Evolutionary conservation across 2,888 invertebrate genomes (phyloP), one percentile per base, ranked within the genome.

Genomic region (Mythimna ferrago): DNA sequence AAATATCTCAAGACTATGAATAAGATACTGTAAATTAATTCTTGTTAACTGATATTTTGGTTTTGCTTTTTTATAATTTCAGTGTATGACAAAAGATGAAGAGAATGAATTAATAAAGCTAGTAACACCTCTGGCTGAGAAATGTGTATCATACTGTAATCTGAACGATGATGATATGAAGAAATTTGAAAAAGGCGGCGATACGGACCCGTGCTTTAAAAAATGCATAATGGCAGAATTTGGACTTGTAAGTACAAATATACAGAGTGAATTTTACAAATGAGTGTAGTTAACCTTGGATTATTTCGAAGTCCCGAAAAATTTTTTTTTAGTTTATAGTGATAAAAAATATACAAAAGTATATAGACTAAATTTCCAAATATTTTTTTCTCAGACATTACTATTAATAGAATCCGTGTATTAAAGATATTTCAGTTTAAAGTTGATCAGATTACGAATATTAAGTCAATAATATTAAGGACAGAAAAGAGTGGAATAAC

Each of bases 201-300:
- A 66, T 19, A 32, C 75, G 4, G 64, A 76, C 7, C 74, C 73
- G 0, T 75, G 76, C 71, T 76, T 78, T 41, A 85, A 80, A 53
- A 76, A 68, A 58, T 85, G 85, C 21, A 9, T 83, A 1, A 26
- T 85, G 61, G 73, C 66, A 48, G 57, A 75, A 67, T 0, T 69
- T 2, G 76, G 80, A 26, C 0, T 83, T 48, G 85, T 85, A 67
- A 78, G 81, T 81, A 64, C 4, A 6, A 35, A 61, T 48, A 32
- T 2, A 48, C 32, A 19, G 48, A 16, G 5, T 48, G 2, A 19
- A 48, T 48, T 48, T 48, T 48, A 16, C 6, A 48, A 44, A 14
- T 44, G 5, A 11, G 41, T 41, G 10, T 38, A n/a, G n/a, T n/a
- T n/a, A n/a, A n/a, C n/a, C n/a, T n/a, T n/a, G n/a, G n/a, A n/a